Percentiles rank a stretch among this genome's conserved stretches.
These are phyloP conservation scores for Cassiopea andromeda DNA, from an alignment of 30 jellyfish, hydroid and myxozoan genomes.

Conservation along the genomic window DNA sequence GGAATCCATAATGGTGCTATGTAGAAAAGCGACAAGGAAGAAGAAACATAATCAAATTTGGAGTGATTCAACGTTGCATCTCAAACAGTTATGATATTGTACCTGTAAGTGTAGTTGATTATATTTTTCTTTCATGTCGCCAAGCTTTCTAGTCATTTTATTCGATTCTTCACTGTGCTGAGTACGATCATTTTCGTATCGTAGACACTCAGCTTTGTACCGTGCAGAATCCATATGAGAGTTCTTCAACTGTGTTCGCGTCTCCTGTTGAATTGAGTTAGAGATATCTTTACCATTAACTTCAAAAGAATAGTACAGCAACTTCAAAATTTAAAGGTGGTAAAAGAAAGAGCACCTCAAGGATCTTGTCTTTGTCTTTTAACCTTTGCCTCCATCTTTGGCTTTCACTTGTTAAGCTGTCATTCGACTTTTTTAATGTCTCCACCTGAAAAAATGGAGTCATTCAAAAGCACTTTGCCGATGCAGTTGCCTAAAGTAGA, in stretches of 20 bases:
- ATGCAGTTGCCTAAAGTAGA: too few relatives aligned
- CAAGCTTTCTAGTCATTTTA: slow-evolving; percentile 22
- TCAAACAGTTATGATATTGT: background rate
- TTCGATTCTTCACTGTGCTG: slow-evolving; percentile 38
- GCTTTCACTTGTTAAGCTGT: slow-evolving; percentile 28
- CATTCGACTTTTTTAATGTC: slow-evolving; percentile 15
- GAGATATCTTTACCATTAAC: background rate
- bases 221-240: slow-evolving; percentile 66
- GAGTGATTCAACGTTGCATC: too few relatives aligned
- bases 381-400: slow-evolving; percentile 39
- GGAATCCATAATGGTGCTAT: too few relatives aligned
- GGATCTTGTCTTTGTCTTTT: slow-evolving; percentile 45
- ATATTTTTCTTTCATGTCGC: slow-evolving; percentile 54
- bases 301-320: background rate
- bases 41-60: too few relatives aligned
- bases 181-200: slow-evolving; percentile 50
- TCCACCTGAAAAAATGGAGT: slow-evolving; percentile 24
- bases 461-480: background rate
- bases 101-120: slow-evolving; percentile 59
- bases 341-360: slow-evolving; percentile 32
- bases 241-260: slow-evolving; percentile 50
- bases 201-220: slow-evolving; percentile 66
- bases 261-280: slow-evolving; percentile 39
- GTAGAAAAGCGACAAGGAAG: too few relatives aligned
- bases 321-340: background rate